Evolutionary conservation across 2,797 vertebrate genomes (phyloP).

Genomic region (Eulemur albifrons): DNA sequence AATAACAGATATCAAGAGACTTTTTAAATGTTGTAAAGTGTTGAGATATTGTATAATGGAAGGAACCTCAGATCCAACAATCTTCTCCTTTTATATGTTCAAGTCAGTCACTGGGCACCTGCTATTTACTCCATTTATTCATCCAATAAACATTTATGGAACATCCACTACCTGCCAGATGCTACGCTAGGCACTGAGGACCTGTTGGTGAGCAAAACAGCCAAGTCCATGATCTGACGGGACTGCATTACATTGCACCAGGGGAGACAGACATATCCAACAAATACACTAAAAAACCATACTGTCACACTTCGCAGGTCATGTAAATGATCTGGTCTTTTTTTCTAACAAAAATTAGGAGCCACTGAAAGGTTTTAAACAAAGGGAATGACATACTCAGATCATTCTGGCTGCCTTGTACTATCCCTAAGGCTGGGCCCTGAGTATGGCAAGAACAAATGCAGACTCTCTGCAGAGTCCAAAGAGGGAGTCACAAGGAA

Average conservation of each 20-base stretch:
- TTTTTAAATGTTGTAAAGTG: not conserved
- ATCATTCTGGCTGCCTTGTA: not conserved
- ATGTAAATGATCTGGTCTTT: not conserved
- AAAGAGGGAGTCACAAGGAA: not conserved
- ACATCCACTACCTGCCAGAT: not conserved
- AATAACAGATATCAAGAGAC: not conserved
- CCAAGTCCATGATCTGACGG: not conserved
- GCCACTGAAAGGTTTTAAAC: not conserved
- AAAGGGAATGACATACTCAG: not conserved
- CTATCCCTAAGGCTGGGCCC: not conserved
- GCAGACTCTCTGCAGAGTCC: not conserved
- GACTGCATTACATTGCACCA: not conserved
- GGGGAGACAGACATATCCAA: not conserved
- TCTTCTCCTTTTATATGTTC: not conserved
- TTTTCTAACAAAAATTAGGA: not conserved
- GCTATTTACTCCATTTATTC: not conserved
- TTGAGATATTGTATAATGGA: not conserved
- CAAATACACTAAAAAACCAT: not conserved
- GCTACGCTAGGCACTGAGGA: not conserved
- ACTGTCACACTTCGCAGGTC: not conserved
- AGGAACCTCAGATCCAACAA: not conserved
- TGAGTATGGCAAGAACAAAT: not conserved
- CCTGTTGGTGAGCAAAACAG: not conserved
- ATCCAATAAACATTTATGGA: not conserved
- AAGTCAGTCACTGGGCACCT: not conserved